Conservation (phyloP, 2,113 vertebrate species). For the Oreochromis spilurus region DNA sequence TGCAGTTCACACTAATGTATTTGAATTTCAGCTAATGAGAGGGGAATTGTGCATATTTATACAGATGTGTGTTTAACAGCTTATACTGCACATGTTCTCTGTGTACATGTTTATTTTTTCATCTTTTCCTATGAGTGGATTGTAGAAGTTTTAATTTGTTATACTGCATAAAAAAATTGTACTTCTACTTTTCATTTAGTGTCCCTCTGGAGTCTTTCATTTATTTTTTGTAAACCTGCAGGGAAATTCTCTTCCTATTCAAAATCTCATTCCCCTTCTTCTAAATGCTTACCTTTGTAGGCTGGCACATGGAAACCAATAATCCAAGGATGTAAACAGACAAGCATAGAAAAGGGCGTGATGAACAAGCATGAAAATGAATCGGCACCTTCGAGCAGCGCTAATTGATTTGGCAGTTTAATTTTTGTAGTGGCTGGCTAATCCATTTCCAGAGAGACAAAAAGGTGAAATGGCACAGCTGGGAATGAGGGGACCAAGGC, state of each 20-base stretch:
- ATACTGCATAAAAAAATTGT: neutral
- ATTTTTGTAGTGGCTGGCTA: constrained; percentile 34
- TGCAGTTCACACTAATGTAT: neutral
- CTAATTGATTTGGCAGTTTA: constrained; percentile 53
- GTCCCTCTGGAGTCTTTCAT: neutral
- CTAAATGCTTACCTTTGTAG: neutral
- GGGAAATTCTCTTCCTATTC: neutral
- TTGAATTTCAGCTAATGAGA: neutral
- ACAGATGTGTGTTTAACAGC: neutral
- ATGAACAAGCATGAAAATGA: constrained; percentile 39
- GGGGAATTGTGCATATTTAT: neutral
- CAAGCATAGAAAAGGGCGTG: neutral
- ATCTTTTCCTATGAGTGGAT: neutral
- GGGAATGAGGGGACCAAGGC: constrained; percentile 16
- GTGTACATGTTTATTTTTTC: neutral
- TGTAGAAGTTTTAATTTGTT: neutral
- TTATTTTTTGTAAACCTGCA: neutral
- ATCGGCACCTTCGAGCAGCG: constrained; percentile 7
- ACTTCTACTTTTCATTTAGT: neutral
- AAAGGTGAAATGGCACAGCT: constrained; percentile 37
- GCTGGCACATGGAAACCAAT: neutral
- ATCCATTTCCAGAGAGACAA: constrained; percentile 40
- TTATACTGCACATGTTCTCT: neutral
- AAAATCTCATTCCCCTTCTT: neutral
- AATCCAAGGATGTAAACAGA: neutral